phyloP scores from a whole-genome alignment of 2,113 vertebrate genomes.

The Corythaixoides concolor region DNA sequence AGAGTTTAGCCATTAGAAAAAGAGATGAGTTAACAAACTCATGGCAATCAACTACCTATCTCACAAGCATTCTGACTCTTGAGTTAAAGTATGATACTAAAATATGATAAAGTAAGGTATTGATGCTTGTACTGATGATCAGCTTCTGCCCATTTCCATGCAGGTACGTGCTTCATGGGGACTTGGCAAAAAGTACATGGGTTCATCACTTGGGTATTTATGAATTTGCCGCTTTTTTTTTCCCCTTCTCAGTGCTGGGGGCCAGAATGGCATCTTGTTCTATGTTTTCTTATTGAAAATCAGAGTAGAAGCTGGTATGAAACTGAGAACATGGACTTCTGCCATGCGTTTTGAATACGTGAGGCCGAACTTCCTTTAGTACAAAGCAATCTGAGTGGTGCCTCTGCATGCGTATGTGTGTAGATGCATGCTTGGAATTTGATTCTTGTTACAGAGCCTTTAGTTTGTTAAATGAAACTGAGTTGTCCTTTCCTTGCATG shows the following conservation, averaged over 20 bases:
- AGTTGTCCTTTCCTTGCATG: background rate
- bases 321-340: background rate
- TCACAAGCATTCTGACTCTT: background rate
- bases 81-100: background rate
- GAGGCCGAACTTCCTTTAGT: background rate
- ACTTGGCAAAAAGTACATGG: background rate
- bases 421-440: background rate
- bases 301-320: background rate
- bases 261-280: background rate
- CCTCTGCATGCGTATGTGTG: background rate
- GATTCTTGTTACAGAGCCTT: background rate
- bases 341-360: background rate
- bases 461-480: background rate
- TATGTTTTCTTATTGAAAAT: background rate
- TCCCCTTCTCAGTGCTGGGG: background rate
- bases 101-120: background rate
- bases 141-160: background rate
- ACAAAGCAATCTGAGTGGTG: background rate
- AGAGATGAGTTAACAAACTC: background rate
- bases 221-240: background rate
- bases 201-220: background rate
- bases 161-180: background rate
- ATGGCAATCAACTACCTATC: background rate
- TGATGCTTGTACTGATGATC: background rate
- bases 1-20: background rate